Conservation (phyloP, 2,113 vertebrate genomes). For the human region GRCh38 chr15:63355001-63355500, state of each 20-base stretch:
- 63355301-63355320: not conserved
- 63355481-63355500: accelerated
- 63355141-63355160: not conserved
- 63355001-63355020: not conserved
- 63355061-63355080: not conserved
- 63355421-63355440: not conserved
- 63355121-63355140: not conserved
- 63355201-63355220: not conserved
- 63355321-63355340: not conserved
- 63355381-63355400: not conserved
- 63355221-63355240: not conserved
- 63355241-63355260: too few relatives aligned
- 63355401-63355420: not conserved
- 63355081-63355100: not conserved
- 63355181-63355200: not conserved
- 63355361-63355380: not conserved
- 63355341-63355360: not conserved
- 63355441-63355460: not conserved
- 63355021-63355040: not conserved
- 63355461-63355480: not conserved
- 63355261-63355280: not conserved
- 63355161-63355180: not conserved
- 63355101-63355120: not conserved
- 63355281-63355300: not conserved
- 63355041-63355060: not conserved